Evolutionary conservation across 2,797 vertebrate species (phyloP).

Genomic region (Hippocampus kuda): DNA sequence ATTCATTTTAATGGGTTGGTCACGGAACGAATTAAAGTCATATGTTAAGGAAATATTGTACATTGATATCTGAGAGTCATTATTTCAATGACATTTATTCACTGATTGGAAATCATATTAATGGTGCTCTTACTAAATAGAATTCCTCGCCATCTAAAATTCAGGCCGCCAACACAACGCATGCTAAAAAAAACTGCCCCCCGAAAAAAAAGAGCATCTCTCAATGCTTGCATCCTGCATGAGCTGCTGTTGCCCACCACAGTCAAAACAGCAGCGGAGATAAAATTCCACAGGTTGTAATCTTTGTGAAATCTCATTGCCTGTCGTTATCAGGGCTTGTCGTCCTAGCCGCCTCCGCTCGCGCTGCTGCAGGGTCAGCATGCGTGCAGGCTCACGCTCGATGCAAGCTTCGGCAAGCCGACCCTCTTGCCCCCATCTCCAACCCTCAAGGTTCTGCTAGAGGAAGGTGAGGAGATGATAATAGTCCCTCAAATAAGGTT

Average conservation of each 20-base stretch:
- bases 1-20: too few species aligned
- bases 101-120: too few species aligned
- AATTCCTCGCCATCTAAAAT: too few species aligned
- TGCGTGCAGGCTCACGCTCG: slow-evolving; percentile 8
- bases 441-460: not conserved
- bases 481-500: not conserved
- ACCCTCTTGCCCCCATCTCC: not conserved
- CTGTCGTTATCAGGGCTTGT: slow-evolving; percentile 27
- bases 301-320: slow-evolving; percentile 27
- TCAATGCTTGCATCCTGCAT: not conserved
- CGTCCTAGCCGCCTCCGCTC: slow-evolving; percentile 6
- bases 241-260: not conserved
- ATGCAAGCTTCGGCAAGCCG: slow-evolving; percentile 31
- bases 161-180: too few species aligned
- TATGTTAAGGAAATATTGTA: too few species aligned
- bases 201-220: not conserved
- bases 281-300: slow-evolving; percentile 34
- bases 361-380: slow-evolving; percentile 25
- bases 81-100: too few species aligned
- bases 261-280: slow-evolving; percentile 31
- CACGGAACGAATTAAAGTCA: too few species aligned
- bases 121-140: too few species aligned
- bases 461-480: not conserved
- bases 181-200: not conserved
- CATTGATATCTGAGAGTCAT: too few species aligned